Conservation (phyloP, 2,888 invertebrate species). For the Pemphredon lugubris region DNA sequence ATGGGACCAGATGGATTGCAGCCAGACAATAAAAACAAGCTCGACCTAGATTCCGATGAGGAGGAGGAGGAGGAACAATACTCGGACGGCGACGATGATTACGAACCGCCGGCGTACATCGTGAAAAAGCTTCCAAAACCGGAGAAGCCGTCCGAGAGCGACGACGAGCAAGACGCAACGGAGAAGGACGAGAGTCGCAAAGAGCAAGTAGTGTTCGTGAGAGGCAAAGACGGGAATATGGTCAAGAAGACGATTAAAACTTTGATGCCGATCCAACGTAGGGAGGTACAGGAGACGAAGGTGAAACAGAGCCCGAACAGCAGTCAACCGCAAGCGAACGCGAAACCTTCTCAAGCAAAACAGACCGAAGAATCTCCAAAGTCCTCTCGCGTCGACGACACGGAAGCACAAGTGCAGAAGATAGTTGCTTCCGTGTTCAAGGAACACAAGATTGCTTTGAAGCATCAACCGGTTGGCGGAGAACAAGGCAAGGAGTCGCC, state of each 20-base stretch:
- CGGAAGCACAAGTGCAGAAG: conserved; percentile 79
- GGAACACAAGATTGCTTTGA: conserved; percentile 78
- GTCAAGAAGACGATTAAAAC: conserved; percentile 79
- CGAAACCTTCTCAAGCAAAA: conserved; percentile 47
- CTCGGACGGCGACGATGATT: conserved; percentile 76
- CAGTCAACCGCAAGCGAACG: conserved; percentile 28
- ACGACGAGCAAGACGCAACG: conserved; percentile 72
- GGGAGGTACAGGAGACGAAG: conserved; percentile 66
- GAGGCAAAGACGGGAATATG: conserved; percentile 77
- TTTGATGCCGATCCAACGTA: conserved; percentile 77
- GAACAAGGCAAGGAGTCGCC: conserved; percentile 65
- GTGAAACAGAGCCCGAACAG: conserved; percentile 32
- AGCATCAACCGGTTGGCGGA: conserved; percentile 68
- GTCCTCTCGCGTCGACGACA: conserved; percentile 71
- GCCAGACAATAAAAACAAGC: conserved; percentile 74
- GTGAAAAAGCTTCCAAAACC: conserved; percentile 73
- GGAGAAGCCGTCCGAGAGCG: conserved; percentile 64
- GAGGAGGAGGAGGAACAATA: conserved; percentile 80
- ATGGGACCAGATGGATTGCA: conserved; percentile 78
- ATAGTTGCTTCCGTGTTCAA: conserved; percentile 79
- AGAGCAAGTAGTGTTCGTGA: conserved; percentile 76
- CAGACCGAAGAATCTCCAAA: conserved; percentile 56
- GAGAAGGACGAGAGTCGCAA: conserved; percentile 74
- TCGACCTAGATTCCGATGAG: conserved; percentile 81
- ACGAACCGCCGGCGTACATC: conserved; percentile 76